Percentiles rank a stretch among this genome's conserved stretches.
These are phyloP conservation scores for Priocnemis perturbator DNA, from an alignment of 2,888 invertebrate species.

Conservation along the genomic window DNA sequence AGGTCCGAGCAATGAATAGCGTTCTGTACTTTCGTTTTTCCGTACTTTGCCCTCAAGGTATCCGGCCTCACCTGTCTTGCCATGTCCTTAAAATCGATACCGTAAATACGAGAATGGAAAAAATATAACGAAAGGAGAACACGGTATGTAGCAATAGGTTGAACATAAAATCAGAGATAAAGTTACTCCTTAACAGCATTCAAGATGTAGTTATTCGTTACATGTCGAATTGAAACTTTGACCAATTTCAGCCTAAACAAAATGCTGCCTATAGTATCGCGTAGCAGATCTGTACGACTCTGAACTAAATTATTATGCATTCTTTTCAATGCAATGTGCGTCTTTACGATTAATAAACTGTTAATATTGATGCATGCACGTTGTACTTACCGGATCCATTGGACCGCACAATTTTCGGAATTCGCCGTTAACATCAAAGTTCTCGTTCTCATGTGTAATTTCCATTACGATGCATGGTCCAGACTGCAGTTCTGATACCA, in stretches of 20 bases:
- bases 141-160: too few relatives aligned
- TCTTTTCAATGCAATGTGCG: too few relatives aligned
- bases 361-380: background rate
- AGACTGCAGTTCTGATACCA: slow-evolving; percentile 89
- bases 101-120: background rate
- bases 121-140: too few relatives aligned
- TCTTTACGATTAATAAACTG: background rate
- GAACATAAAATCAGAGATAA: too few relatives aligned
- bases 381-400: slow-evolving; percentile 85
- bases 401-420: slow-evolving; percentile 93
- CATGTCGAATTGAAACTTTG: too few relatives aligned
- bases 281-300: too few relatives aligned
- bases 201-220: too few relatives aligned
- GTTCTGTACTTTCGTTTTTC: slow-evolving; percentile 88
- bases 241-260: too few relatives aligned
- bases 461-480: slow-evolving; percentile 93
- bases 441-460: slow-evolving; percentile 81
- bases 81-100: slow-evolving; percentile 81
- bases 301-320: too few relatives aligned
- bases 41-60: slow-evolving; percentile 90
- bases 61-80: slow-evolving; percentile 89
- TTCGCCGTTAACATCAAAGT: slow-evolving; percentile 79
- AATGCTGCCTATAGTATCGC: too few relatives aligned
- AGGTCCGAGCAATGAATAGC: slow-evolving; percentile 96
- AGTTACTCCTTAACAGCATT: too few relatives aligned